Percentiles rank a stretch among this genome's conserved stretches.
Evolutionary conservation across 2,888 invertebrate genomes (phyloP).

Genomic region (Conops quadrifasciatus): DNA sequence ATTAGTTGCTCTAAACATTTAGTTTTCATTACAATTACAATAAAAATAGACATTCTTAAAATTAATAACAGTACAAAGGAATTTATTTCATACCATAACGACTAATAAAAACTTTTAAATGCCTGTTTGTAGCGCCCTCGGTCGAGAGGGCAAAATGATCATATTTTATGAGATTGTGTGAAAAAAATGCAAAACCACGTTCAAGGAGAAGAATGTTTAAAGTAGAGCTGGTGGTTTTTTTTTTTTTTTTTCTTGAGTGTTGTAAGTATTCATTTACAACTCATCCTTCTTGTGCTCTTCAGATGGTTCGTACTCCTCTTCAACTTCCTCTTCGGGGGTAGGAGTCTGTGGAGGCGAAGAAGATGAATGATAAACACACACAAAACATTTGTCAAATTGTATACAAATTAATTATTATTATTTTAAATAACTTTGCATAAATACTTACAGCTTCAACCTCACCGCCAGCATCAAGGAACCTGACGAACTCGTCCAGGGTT

Average conservation of each 20-base stretch:
- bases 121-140: slow-evolving; percentile 10
- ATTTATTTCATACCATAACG: slow-evolving; percentile 14
- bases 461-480: slow-evolving; percentile 94
- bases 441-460: slow-evolving; percentile 72
- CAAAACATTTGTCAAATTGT: background rate
- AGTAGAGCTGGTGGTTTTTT: slow-evolving; percentile 27
- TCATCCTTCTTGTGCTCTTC: slow-evolving; percentile 64
- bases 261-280: slow-evolving; percentile 58
- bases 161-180: slow-evolving; percentile 21
- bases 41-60: slow-evolving; percentile 30
- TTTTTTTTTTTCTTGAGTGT: slow-evolving; percentile 30
- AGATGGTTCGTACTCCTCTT: slow-evolving; percentile 54
- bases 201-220: slow-evolving; percentile 27
- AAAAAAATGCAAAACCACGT: slow-evolving; percentile 24
- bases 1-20: background rate
- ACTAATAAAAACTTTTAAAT: slow-evolving; percentile 46
- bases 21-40: slow-evolving; percentile 26
- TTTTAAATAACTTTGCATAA: too few species aligned
- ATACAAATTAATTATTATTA: background rate
- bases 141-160: background rate
- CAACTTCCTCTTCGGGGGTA: slow-evolving; percentile 53
- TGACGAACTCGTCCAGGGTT: slow-evolving; percentile 89
- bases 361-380: slow-evolving; percentile 12
- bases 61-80: slow-evolving; percentile 39
- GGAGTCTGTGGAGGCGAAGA: slow-evolving; percentile 31